These are phyloP conservation scores for Drosophila quasianomalipes DNA, from an alignment of 2,888 invertebrate genomes.

Conservation along the genomic window DNA sequence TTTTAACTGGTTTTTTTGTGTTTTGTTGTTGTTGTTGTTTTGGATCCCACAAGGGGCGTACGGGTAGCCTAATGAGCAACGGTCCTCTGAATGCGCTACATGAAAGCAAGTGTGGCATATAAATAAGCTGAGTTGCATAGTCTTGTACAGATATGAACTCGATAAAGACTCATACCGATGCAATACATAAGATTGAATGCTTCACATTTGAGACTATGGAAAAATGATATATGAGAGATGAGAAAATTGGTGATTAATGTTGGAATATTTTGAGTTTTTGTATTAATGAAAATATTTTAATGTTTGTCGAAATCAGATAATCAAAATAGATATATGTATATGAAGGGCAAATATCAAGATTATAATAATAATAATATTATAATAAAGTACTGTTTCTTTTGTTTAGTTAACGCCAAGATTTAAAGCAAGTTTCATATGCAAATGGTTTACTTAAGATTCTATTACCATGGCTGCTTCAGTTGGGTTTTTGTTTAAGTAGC, in stretches of 20 bases:
- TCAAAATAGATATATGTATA: no score
- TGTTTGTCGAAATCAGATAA: no score
- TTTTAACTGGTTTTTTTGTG: slow-evolving; percentile 72
- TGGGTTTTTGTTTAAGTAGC: slow-evolving; percentile 25
- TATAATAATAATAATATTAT: no score
- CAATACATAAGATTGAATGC: not conserved
- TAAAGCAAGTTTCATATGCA: no score
- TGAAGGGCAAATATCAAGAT: no score
- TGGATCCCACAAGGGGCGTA: slow-evolving; percentile 34
- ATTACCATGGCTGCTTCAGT: not conserved
- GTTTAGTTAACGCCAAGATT: not conserved
- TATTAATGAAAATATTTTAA: no score
- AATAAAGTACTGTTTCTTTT: not conserved
- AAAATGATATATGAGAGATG: no score
- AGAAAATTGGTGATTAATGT: no score
- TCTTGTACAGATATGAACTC: not conserved
- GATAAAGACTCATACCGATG: not conserved
- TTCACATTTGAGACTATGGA: no score
- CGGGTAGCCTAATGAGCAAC: slow-evolving; percentile 74
- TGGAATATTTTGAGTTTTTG: rapidly evolving
- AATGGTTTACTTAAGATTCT: not conserved
- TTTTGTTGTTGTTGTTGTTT: not conserved
- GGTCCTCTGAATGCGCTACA: slow-evolving; percentile 55
- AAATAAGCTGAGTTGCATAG: not conserved
- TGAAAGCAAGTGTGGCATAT: slow-evolving; percentile 21